Base-by-base conservation (phyloP, 2,113 vertebrate species). In the Poeciliopsis retropinna region DNA sequence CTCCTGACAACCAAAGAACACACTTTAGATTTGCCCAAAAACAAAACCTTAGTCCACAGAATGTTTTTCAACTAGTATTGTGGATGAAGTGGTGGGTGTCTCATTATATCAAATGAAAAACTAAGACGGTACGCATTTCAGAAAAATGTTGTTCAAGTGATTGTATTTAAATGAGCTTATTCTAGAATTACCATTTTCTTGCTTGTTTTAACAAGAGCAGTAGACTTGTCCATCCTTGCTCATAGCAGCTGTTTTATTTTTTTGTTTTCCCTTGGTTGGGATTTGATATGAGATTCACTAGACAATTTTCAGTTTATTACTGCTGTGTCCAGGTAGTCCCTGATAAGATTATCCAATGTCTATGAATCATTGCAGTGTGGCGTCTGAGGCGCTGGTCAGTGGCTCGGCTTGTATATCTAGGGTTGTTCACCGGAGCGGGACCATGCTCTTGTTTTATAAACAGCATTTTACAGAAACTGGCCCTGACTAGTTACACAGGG, bases 231-330 rank as follows among this genome's bases (percentile, higher is more conserved):
- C 19, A 31, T 28, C 74, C 68, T 1, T 25, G 78, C 80, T 82
- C 65, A 8, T 60, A 67, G 85, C 71, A 15, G 34, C 75, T 60
- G 73, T 29, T 80, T 84, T 82, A 75, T 70, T 68, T 87, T 72
- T 68, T 85, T 41, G 29, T 80, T 84, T 84, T 77, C 90, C 88
- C 85, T 37, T 73, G 87, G 90, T 88, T 87, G 79, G 75, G 91
- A 87, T 92, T 87, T 84, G 82, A 87, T 87, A 88, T 83, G 85
- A 88, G 86, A 90, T 86, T 86, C 91, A 88, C 91, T 77, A 79
- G 86, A 89, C 91, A 90, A 91, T 93, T 88, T 92, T 84, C 83
- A 84, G 87, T 93, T 93, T 93, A 93, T 93, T 93, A 91, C 91
- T 84, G 86, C 85, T 90, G 92, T 81, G 92, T 89, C 91, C 89